Evolutionary conservation across 2,113 vertebrate genomes (phyloP).

Genomic region (Cygnus atratus): DNA sequence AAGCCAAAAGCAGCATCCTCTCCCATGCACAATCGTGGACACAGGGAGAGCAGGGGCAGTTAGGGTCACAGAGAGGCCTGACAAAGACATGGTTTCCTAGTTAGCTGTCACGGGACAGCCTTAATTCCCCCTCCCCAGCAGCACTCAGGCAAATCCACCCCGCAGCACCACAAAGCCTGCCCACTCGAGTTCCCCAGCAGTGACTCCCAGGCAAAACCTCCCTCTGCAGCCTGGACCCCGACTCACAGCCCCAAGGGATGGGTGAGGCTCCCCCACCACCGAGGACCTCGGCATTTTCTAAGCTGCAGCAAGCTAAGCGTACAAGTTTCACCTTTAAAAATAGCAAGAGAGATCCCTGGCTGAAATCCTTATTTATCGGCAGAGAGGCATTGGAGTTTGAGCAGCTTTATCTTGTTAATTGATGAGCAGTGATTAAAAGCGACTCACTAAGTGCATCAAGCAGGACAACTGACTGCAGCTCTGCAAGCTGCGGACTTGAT

Average conservation of each 20-base stretch:
- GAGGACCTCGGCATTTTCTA: background rate
- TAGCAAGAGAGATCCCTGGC: background rate
- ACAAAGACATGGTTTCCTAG: background rate
- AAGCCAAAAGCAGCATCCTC: background rate
- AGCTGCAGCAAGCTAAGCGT: fast-evolving
- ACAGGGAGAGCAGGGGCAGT: background rate
- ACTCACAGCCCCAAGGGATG: background rate
- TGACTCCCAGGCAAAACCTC: background rate
- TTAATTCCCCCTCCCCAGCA: background rate
- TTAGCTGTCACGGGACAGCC: background rate
- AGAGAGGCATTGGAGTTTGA: background rate
- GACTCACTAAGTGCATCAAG: background rate
- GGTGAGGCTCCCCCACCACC: background rate
- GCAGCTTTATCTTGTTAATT: background rate
- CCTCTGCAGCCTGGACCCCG: background rate
- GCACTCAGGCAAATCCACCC: background rate
- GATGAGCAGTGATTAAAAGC: background rate
- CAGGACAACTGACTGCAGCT: background rate
- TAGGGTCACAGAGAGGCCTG: background rate
- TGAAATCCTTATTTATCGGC: background rate
- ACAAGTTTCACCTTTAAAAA: background rate
- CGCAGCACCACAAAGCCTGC: background rate
- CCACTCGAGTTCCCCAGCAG: background rate
- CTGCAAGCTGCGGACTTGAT: background rate
- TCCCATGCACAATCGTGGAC: background rate